phyloP scores from a whole-genome alignment of 2,797 vertebrate genomes.

The Acanthopagrus latus region DNA sequence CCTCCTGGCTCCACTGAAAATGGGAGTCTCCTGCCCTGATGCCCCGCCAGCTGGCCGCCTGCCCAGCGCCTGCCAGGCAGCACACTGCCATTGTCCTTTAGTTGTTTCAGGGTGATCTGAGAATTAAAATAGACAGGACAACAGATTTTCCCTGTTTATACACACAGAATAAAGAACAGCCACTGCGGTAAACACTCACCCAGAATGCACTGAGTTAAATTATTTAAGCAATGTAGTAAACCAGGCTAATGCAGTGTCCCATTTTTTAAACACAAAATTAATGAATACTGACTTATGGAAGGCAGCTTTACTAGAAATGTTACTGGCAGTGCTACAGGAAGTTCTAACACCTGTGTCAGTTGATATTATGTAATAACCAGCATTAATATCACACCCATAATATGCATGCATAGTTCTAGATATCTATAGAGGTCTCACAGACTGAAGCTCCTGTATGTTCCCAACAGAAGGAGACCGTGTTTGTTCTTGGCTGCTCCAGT shows the following conservation, averaged over 20 bases:
- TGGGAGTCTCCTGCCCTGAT: slow-evolving; percentile 70
- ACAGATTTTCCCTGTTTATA: slow-evolving; percentile 62
- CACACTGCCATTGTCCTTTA: slow-evolving; percentile 82
- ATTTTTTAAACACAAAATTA: slow-evolving; percentile 24
- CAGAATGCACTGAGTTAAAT: slow-evolving; percentile 24
- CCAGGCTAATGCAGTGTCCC: neutral
- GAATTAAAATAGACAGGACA: slow-evolving; percentile 78
- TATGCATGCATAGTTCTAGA: slow-evolving; percentile 42
- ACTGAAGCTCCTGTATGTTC: slow-evolving; percentile 63
- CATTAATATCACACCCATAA: slow-evolving; percentile 33
- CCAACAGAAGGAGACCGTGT: slow-evolving; percentile 79
- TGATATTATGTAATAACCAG: slow-evolving; percentile 36
- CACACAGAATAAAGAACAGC: slow-evolving; percentile 55
- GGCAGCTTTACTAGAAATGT: slow-evolving; percentile 22
- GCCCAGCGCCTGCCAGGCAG: slow-evolving; percentile 81
- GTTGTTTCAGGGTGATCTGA: slow-evolving; percentile 81
- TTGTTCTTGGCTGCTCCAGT: slow-evolving; percentile 78
- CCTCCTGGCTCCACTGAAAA: slow-evolving; percentile 63
- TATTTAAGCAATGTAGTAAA: slow-evolving; percentile 39
- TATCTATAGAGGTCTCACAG: slow-evolving; percentile 47
- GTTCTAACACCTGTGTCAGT: slow-evolving; percentile 30
- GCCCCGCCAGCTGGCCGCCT: slow-evolving; percentile 77
- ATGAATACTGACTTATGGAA: slow-evolving; percentile 43
- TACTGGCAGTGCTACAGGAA: slow-evolving; percentile 15
- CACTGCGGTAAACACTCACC: slow-evolving; percentile 22